phyloP scores from a whole-genome alignment of 2,797 vertebrate species.

The Spinibarbus caldwelli region DNA sequence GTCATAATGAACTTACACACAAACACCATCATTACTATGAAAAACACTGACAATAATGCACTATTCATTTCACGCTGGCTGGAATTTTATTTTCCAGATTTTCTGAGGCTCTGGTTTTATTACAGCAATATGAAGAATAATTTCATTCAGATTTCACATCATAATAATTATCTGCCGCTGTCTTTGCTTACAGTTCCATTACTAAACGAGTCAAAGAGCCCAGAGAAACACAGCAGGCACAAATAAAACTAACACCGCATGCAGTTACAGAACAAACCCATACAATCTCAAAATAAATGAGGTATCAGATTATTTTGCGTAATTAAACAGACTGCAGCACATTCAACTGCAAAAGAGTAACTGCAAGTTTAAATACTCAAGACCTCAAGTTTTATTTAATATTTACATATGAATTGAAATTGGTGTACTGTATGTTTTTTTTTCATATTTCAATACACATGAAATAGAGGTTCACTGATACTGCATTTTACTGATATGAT shows the following conservation, averaged over 20 bases:
- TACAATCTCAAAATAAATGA: background rate
- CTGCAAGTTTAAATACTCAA: too few species aligned
- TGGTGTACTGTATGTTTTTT: too few species aligned
- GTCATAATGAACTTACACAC: constrained; percentile 16
- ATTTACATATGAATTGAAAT: too few species aligned
- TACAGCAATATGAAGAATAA: constrained; percentile 39
- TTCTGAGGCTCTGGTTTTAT: constrained; percentile 47
- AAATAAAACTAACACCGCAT: background rate
- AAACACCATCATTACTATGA: constrained; percentile 62
- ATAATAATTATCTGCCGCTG: constrained; percentile 33
- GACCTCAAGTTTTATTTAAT: background rate
- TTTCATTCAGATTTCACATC: constrained; percentile 41
- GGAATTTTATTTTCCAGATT: constrained; percentile 56
- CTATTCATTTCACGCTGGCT: constrained; percentile 30
- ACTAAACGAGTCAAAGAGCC: background rate
- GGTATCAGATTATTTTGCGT: background rate
- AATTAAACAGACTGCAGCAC: background rate
- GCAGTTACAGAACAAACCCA: background rate
- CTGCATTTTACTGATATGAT: background rate
- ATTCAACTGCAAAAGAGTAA: too few species aligned
- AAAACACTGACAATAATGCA: constrained; percentile 53
- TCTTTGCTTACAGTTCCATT: constrained; percentile 6
- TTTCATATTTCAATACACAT: too few species aligned
- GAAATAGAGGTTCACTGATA: too few species aligned
- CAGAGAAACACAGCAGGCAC: constrained; percentile 14